These are phyloP conservation scores for Germaria angustata DNA, from an alignment of 2,888 invertebrate genomes.

Conservation along the genomic window DNA sequence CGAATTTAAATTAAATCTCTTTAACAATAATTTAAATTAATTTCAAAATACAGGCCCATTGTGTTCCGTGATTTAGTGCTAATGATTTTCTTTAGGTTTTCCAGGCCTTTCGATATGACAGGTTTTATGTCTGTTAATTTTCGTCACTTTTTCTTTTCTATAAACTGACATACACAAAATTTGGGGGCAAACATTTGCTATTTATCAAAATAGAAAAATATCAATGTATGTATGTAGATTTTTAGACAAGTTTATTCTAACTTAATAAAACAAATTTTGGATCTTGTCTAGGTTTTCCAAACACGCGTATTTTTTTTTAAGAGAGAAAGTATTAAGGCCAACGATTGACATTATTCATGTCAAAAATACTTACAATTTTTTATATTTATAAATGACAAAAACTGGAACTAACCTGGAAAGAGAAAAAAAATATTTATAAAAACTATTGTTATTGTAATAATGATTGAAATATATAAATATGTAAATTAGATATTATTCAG, in stretches of 20 bases:
- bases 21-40: neutral
- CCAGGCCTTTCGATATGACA: neutral
- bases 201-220: neutral
- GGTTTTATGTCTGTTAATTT: slow-evolving; percentile 3
- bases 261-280: neutral
- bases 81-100: neutral
- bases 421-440: neutral
- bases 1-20: neutral
- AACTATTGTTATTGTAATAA: neutral
- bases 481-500: too few species aligned
- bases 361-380: neutral
- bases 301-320: neutral
- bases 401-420: neutral
- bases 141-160: neutral
- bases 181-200: slow-evolving; percentile 19
- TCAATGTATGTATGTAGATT: neutral
- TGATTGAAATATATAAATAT: neutral
- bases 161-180: slow-evolving; percentile 17
- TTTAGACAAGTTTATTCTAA: neutral
- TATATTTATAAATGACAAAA: neutral
- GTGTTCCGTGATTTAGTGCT: neutral
- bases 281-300: neutral
- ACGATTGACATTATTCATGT: neutral
- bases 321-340: neutral
- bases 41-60: neutral